phyloP scores from a whole-genome alignment of 2,888 invertebrate genomes.

The Stenolophus ochropezus region DNA sequence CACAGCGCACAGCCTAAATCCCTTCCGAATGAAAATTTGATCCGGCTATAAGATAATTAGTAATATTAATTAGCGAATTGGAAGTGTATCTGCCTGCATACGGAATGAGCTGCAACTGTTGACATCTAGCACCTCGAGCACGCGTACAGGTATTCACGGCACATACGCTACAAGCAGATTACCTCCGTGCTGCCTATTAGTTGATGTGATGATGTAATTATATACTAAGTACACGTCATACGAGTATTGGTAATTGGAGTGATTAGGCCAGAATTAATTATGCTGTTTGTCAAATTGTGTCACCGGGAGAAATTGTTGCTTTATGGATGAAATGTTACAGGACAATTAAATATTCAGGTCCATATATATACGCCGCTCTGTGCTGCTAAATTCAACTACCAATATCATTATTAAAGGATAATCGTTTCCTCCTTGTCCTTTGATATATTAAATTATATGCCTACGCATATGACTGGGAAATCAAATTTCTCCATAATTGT shows the following conservation, averaged over 20 bases:
- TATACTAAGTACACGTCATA: not conserved
- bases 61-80: not conserved
- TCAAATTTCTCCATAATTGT: no score
- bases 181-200: constrained; percentile 15
- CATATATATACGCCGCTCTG: no score
- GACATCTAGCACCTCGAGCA: not conserved
- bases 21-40: not conserved
- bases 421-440: no score
- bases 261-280: not conserved
- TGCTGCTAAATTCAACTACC: no score
- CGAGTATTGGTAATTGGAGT: not conserved
- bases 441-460: no score
- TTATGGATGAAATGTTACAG: not conserved
- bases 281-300: not conserved
- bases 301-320: not conserved
- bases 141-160: not conserved
- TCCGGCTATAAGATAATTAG: not conserved
- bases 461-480: no score
- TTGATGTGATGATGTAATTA: constrained; percentile 33
- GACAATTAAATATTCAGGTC: not conserved
- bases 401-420: no score
- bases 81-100: not conserved
- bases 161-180: constrained; percentile 3
- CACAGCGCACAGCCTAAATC: no score
- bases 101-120: not conserved